phyloP scores from a whole-genome alignment of 1,140 invertebrate species.

The Eufriesea mexicana region DNA sequence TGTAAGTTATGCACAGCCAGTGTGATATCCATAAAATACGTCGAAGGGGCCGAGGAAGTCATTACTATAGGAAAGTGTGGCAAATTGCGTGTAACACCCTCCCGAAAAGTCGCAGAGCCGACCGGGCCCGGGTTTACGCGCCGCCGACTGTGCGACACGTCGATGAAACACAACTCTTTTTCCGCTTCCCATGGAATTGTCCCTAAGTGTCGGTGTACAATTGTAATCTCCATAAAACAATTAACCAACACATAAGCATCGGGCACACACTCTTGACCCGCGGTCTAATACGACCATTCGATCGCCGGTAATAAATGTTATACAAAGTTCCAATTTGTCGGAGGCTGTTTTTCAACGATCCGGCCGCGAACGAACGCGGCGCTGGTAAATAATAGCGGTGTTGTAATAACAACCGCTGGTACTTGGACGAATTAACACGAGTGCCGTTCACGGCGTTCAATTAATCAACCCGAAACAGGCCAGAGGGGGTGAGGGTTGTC shows the following conservation, averaged over 20 bases:
- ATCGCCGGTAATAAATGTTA: background rate
- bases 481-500: background rate
- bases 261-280: no score
- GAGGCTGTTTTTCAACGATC: constrained; percentile 1
- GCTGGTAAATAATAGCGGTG: background rate
- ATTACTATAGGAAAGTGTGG: constrained; percentile 73
- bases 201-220: background rate
- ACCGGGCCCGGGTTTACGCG: constrained; percentile 35
- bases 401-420: constrained; percentile 11
- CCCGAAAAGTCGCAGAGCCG: constrained; percentile 27
- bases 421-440: constrained; percentile 30
- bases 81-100: constrained; percentile 80
- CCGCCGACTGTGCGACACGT: background rate
- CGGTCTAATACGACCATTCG: background rate
- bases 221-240: constrained; percentile 1
- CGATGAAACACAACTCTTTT: constrained; percentile 25
- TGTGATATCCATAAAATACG: constrained; percentile 74
- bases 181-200: background rate
- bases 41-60: constrained; percentile 69
- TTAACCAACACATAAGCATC: background rate
- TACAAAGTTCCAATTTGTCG: constrained; percentile 23
- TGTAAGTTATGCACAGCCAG: constrained; percentile 73
- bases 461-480: constrained; percentile 11
- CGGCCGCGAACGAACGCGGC: no score
- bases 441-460: constrained; percentile 18